Evolutionary conservation across 1,140 invertebrate species (phyloP).

Genomic region (Formica exsecta): DNA sequence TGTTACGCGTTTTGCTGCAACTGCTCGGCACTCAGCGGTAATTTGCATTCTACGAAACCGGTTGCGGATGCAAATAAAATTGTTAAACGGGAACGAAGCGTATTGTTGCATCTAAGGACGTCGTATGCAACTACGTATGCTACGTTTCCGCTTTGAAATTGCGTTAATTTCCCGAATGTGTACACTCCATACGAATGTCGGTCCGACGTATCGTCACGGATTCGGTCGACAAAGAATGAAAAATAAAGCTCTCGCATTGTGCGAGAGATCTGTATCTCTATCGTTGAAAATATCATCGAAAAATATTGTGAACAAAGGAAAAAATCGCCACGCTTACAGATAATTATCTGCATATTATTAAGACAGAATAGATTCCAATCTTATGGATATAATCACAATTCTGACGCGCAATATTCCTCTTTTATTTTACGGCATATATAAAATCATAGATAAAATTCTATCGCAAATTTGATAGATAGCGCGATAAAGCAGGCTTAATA

Average conservation of each 20-base stretch:
- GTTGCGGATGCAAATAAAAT: conserved; percentile 64
- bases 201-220: not conserved
- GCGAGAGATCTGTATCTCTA: not conserved
- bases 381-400: not conserved
- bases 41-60: conserved; percentile 63
- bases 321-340: not conserved
- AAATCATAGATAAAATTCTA: not conserved
- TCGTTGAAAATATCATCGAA: not conserved
- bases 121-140: conserved; percentile 27
- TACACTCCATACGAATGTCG: not conserved
- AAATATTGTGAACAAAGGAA: not conserved
- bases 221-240: not conserved
- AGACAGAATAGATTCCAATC: not conserved
- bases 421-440: not conserved
- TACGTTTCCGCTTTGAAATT: conserved; percentile 46
- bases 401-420: not conserved
- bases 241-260: not conserved
- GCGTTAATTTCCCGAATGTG: conserved; percentile 41
- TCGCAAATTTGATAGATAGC: not conserved
- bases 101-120: conserved; percentile 53
- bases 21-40: conserved; percentile 67
- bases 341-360: not conserved
- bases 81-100: conserved; percentile 53
- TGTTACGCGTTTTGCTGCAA: conserved; percentile 57
- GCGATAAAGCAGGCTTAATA: not conserved